Evolutionary conservation across 2,888 invertebrate genomes (phyloP), one percentile per base, ranked within the genome.

Genomic region (Catocala fraxini): DNA sequence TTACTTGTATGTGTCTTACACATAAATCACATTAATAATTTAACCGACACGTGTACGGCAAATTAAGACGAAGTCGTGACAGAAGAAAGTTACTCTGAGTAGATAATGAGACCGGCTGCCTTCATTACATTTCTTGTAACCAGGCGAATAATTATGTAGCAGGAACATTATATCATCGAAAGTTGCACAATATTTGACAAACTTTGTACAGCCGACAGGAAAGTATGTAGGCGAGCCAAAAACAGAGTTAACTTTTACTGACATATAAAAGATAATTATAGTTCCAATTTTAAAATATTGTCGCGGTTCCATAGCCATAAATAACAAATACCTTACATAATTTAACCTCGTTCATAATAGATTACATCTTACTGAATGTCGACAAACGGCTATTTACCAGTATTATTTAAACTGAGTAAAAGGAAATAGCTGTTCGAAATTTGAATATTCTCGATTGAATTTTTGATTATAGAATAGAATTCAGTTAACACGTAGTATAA

Each of bases 61-160:
- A 65, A 62, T 68, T 67, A 58, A 75, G 65, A 65, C 68, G 67
- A 72, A 63, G 66, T 73, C 75, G 69, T 75, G 76, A 73, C 75
- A 77, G 75, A 75, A 65, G 73, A 77, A 75, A 77, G 71, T 77
- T 62, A 35, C 41, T 41, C 25, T 25, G 15, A 43, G 56, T 39
- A 46, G 56, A 45, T 55, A 62, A 53, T 46, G 55, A 65, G 59
- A 66, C 63, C 59, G 60, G 63, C 61, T 68, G 63, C 62, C 67
- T 73, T 68, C 62, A 69, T 75, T 71, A 73, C 52, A 52, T 65
- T 68, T 67, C 65, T 63, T 75, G 70, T 68, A 59, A 69, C 65
- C 53, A 63, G 59, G 35, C 35, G 35, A 39, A 64, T 75, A 70
- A 75, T 73, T 68, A 76, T 68, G 57, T 60, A 57, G 67, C 68